These are phyloP conservation scores for Gonioctena quinquepunctata DNA, from an alignment of 1,140 invertebrate species.

Conservation along the genomic window DNA sequence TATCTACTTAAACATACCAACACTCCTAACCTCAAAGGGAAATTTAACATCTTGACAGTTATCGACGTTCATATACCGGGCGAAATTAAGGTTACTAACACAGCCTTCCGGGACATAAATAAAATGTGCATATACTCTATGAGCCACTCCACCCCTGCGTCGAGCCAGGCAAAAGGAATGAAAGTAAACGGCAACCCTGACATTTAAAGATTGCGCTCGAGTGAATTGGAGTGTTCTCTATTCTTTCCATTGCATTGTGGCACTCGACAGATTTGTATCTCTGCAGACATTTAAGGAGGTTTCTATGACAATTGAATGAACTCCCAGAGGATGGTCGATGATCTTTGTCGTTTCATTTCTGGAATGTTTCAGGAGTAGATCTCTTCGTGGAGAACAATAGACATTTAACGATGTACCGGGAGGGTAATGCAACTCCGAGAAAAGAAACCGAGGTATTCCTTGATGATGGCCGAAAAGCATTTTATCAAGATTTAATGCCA, in stretches of 20 bases:
- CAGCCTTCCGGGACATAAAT: no score
- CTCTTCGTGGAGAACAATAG: no score
- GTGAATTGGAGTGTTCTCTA: not conserved
- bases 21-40: no score
- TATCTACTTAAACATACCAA: no score
- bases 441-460: no score
- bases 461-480: no score
- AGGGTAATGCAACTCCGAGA: no score
- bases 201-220: not conserved
- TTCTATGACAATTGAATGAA: not conserved
- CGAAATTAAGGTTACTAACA: no score
- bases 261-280: not conserved
- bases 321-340: not conserved
- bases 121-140: not conserved
- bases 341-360: not conserved
- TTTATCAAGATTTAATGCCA: no score
- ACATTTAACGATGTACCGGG: no score
- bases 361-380: not conserved
- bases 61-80: no score
- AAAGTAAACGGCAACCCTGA: conserved; percentile 6
- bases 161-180: not conserved
- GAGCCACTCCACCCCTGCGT: not conserved
- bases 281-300: not conserved
- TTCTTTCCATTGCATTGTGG: not conserved
- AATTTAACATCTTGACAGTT: no score